Evolutionary conservation across 1,140 invertebrate species (phyloP).

Genomic region (Eriosoma lanigerum): DNA sequence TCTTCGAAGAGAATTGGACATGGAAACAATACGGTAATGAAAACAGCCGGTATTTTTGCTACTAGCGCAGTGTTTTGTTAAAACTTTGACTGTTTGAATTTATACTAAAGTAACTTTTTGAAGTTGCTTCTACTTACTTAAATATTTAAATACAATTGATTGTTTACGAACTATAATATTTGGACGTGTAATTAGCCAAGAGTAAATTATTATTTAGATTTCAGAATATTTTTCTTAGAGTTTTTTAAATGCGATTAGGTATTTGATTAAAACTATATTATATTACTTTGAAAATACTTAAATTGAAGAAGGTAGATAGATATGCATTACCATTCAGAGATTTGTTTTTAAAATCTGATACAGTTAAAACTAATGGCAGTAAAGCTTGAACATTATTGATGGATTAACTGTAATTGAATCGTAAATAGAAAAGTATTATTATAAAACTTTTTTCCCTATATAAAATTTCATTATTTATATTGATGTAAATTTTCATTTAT

Average conservation of each 20-base stretch:
- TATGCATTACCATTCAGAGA: neutral
- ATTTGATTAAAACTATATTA: neutral
- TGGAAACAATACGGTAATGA: neutral
- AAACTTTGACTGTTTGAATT: neutral
- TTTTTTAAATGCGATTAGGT: neutral
- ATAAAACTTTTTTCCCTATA: neutral
- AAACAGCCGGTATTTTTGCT: constrained; percentile 9
- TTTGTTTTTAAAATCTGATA: neutral
- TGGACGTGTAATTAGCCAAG: neutral
- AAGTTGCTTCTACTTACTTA: neutral
- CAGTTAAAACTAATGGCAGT: neutral
- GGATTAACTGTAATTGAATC: neutral
- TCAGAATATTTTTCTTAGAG: neutral
- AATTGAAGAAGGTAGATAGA: neutral
- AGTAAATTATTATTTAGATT: neutral
- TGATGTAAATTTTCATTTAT: neutral
- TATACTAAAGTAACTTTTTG: constrained; percentile 4
- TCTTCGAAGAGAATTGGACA: neutral
- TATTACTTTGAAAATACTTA: neutral
- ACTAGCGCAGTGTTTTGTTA: neutral
- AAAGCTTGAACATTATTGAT: neutral
- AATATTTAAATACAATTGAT: constrained; percentile 10
- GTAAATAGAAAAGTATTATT: neutral
- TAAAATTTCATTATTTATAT: neutral
- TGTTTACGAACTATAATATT: neutral